Conservation (phyloP, 1,140 invertebrate species). For the Saccostrea glomerata region DNA sequence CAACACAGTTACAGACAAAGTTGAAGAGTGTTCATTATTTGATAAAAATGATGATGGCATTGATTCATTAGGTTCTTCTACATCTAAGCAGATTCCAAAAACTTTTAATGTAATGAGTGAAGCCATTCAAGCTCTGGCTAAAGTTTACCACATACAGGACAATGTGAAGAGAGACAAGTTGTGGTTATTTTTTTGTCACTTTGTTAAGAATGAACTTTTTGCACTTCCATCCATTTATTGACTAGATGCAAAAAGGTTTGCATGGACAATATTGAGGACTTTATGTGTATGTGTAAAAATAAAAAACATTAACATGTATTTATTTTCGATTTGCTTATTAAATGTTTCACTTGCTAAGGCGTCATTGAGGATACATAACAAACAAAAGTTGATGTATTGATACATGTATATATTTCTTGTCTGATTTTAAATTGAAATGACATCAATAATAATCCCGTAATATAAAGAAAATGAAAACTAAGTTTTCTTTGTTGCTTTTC, state of each 20-base stretch:
- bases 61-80: background rate
- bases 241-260: background rate
- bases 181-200: background rate
- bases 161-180: background rate
- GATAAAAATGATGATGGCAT: background rate
- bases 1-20: background rate
- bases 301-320: background rate
- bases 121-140: background rate
- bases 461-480: too few relatives aligned
- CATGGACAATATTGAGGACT: background rate
- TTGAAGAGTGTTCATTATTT: background rate
- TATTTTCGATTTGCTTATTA: background rate
- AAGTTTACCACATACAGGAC: background rate
- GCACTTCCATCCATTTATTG: background rate
- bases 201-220: slow-evolving; percentile 10
- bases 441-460: too few relatives aligned
- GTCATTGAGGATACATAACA: too few relatives aligned
- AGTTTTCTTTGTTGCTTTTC: too few relatives aligned
- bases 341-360: too few relatives aligned
- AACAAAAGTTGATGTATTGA: too few relatives aligned
- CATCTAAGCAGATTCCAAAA: background rate
- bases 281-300: too few relatives aligned
- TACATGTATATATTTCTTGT: too few relatives aligned
- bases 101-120: background rate
- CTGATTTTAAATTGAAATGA: too few relatives aligned